phyloP scores from a whole-genome alignment of 2,888 invertebrate species.

The Napeogenes sylphis region DNA sequence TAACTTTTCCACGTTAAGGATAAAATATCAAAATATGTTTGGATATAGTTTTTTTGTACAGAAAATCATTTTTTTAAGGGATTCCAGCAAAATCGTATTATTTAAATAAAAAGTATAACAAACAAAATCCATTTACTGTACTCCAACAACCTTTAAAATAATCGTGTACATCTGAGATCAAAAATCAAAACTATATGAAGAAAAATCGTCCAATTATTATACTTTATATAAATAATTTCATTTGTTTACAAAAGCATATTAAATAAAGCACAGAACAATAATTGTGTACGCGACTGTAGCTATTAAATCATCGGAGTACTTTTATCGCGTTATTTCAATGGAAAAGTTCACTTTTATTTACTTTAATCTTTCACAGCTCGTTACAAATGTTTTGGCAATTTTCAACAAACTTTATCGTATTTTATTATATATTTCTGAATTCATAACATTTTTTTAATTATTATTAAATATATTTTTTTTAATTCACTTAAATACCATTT shows the following conservation, averaged over 20 bases:
- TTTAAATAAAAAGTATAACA: too few species aligned
- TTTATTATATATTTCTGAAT: slow-evolving; percentile 2
- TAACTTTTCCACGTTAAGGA: too few species aligned
- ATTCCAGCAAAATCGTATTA: too few species aligned
- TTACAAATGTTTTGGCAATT: slow-evolving; percentile 22
- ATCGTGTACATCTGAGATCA: too few species aligned
- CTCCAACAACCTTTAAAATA: too few species aligned
- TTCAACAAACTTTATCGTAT: slow-evolving; percentile 8
- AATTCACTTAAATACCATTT: too few species aligned
- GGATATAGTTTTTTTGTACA: too few species aligned
- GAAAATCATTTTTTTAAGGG: too few species aligned
- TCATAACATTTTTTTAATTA: not conserved
- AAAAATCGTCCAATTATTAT: not conserved
- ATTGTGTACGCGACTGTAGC: slow-evolving; percentile 15
- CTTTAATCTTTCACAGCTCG: slow-evolving; percentile 20
- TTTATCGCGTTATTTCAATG: slow-evolving; percentile 25
- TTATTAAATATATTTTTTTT: too few species aligned
- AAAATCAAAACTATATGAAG: not conserved
- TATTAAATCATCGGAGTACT: slow-evolving; percentile 23
- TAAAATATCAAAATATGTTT: too few species aligned
- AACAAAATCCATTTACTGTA: too few species aligned
- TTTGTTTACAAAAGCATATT: not conserved
- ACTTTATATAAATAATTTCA: not conserved
- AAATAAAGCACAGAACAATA: slow-evolving; percentile 4
- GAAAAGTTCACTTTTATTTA: slow-evolving; percentile 25